Base-by-base conservation (phyloP, 2,113 vertebrate genomes). In the Periophthalmodon schlosseri region DNA sequence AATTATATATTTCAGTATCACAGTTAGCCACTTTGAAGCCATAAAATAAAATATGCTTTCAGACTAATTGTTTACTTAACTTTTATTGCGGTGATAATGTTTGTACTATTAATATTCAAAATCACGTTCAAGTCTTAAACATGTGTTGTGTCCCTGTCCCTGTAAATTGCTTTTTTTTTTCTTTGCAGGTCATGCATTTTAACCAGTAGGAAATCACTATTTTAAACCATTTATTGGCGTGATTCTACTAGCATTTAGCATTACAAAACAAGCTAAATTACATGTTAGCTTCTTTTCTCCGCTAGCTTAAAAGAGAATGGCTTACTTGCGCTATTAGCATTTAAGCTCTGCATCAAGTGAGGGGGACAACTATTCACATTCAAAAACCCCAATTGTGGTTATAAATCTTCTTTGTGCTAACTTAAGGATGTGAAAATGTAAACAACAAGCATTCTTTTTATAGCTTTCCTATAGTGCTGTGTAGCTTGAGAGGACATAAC, bases 381-480 rank as follows among this genome's bases (percentile, higher is more conserved):
- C 67, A 58, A 67, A 84, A 85, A 76, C 75, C 74, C 70, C 69
- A 81, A 76, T 69, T 72, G 71, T 15, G 28, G 65, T 68, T 47
- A 78, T 87, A 86, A 86, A 88, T 90, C 75, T 49, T 60, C 54
- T 14, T 34, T 70, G 33, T 46, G 67, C 46, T 0, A 20, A 47
- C 82, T 81, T 34, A 16, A 39, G 63, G 74, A 72, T 9, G 71
- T 71, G 50, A 5, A 16, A 82, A 77, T 77, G 72, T 76, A 85
- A 82, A 79, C 65, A 73, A 70, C 39, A 12, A 66, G 72, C 24
- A 47, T 33, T 82, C 81, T 78, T 83, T 70, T 9, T 65, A 73
- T 75, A 78, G 8, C 39, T 44, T 44, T 44, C 39, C 39, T 44
- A 44, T 76, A 78, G 81, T 66, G 81, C 0, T 76, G 69, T 72